Base-by-base conservation (phyloP, 2,888 invertebrate species). In the Gastracanthus pulcherrimus region DNA sequence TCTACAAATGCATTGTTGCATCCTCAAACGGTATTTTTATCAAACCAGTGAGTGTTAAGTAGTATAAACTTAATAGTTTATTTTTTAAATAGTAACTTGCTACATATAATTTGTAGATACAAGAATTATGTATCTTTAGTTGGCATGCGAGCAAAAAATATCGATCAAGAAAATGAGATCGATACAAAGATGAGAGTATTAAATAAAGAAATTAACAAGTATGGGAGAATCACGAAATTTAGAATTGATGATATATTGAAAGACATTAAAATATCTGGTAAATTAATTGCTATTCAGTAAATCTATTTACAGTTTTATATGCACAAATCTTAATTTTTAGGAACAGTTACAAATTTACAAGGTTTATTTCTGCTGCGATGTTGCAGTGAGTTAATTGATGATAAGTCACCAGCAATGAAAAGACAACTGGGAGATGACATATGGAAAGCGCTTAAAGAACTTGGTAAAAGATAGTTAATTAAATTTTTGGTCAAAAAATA, bases 351-450 rank as follows among this genome's bases (percentile, higher is more conserved):
- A 16, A 77, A 26, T 69, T 38, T 70, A 16, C 62, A 77, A 71
- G 77, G 70, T 6, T 34, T 77, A 29, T 70, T 77, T 58, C 62
- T 77, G 36, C 70, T 77, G 48, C 38, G 29, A 48, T 70, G 70
- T 51, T 77, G 77, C 29, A 62, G 26, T 62, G 69, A 70, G 13
- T 62, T 77, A 16, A 77, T 70, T n/a, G 26, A 2, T 13, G 26
- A 64, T 36, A 55, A 36, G 36, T 34, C 77, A 36, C 34, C 64
- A 55, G 26, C 11, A n/a, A 23, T 34, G 9, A 66, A 38, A 26
- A 51, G 9, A 55, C 0, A 55, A 55, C 29, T 76, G 26, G 76
- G 34, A 31, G 38, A 76, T 4, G 55, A 76, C 16, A 66, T 66
- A 11, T 76, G 66, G 66, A 36, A 38, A 2, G 38, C 38, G 2